Percentiles rank a stretch among this genome's conserved stretches.
phyloP scores from a whole-genome alignment of 1,140 invertebrate species.

The Drosophila bifasciata region DNA sequence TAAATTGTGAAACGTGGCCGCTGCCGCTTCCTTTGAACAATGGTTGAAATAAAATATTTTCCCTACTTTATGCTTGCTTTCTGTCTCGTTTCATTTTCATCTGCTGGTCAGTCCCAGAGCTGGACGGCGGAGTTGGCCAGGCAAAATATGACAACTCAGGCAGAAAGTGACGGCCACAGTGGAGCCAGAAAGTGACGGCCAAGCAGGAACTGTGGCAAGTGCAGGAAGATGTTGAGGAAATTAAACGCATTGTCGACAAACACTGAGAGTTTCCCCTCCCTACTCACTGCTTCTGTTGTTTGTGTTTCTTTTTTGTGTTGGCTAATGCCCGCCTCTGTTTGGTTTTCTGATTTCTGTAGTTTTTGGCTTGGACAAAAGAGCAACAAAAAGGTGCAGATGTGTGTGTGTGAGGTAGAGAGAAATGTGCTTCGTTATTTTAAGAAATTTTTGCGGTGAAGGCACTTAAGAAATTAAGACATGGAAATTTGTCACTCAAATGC shows the following conservation, averaged over 20 bases:
- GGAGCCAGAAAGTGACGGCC: background rate
- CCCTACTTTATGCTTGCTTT: slow-evolving; percentile 27
- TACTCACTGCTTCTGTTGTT: background rate
- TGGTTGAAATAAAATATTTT: slow-evolving; percentile 56
- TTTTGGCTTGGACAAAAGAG: too few species aligned
- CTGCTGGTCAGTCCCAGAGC: slow-evolving; percentile 22
- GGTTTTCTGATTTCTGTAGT: background rate
- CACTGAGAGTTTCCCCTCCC: slow-evolving; percentile 30
- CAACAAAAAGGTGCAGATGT: too few species aligned
- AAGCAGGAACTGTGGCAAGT: slow-evolving; percentile 50
- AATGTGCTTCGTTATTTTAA: too few species aligned
- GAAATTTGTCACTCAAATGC: too few species aligned
- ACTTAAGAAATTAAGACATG: too few species aligned
- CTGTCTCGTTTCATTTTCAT: slow-evolving; percentile 35
- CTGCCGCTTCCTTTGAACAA: slow-evolving; percentile 39
- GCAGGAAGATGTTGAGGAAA: slow-evolving; percentile 70
- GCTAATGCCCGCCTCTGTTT: too few species aligned
- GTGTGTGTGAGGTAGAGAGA: too few species aligned
- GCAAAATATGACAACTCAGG: slow-evolving; percentile 21
- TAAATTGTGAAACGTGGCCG: slow-evolving; percentile 70
- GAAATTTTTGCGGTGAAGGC: too few species aligned
- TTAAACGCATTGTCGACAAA: slow-evolving; percentile 66
- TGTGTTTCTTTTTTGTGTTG: background rate
- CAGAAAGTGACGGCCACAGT: slow-evolving; percentile 15
- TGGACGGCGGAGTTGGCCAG: slow-evolving; percentile 5